These are phyloP conservation scores for Trematomus loennbergii DNA, from an alignment of 2,113 vertebrate genomes.

Conservation along the genomic window DNA sequence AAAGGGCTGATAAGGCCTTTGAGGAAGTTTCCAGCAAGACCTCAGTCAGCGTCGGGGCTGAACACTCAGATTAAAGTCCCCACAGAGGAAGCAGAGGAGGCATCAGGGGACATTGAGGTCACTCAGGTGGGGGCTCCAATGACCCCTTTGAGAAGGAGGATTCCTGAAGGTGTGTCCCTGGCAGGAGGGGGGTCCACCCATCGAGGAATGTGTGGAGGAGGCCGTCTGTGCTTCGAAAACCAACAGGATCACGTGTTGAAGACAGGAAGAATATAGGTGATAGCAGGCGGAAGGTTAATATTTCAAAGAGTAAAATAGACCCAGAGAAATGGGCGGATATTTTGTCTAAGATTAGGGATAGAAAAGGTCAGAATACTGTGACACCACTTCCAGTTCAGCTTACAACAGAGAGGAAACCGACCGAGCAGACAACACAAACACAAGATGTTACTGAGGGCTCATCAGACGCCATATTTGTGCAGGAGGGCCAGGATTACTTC, in stretches of 20 bases:
- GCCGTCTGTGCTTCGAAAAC: slow-evolving; percentile 53
- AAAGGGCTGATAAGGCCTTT: slow-evolving; percentile 68
- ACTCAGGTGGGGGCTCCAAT: slow-evolving; percentile 33
- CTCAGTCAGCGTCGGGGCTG: slow-evolving; percentile 80
- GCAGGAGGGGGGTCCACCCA: slow-evolving; percentile 56
- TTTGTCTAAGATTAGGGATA: slow-evolving; percentile 90
- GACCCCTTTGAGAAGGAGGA: slow-evolving; percentile 35
- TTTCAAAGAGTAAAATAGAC: slow-evolving; percentile 89
- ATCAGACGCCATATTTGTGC: slow-evolving; percentile 65
- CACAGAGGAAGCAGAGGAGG: slow-evolving; percentile 79
- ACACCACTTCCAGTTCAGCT: slow-evolving; percentile 46
- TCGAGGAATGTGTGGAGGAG: slow-evolving; percentile 75
- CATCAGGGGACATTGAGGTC: slow-evolving; percentile 80
- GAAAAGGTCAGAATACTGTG: slow-evolving; percentile 74
- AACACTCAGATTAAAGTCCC: slow-evolving; percentile 74
- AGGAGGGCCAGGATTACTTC: slow-evolving; percentile 17
- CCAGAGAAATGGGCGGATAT: slow-evolving; percentile 92
- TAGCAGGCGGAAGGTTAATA: slow-evolving; percentile 83
- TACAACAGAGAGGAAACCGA: slow-evolving; percentile 47
- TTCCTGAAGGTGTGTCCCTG: slow-evolving; percentile 22
- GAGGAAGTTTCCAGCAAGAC: slow-evolving; percentile 78
- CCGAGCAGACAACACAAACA: slow-evolving; percentile 32
- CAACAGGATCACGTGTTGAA: slow-evolving; percentile 50
- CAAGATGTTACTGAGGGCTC: slow-evolving; percentile 66
- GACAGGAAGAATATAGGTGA: slow-evolving; percentile 83